phyloP scores from a whole-genome alignment of 1,140 invertebrate species.

The Lasaia peninsularis region DNA sequence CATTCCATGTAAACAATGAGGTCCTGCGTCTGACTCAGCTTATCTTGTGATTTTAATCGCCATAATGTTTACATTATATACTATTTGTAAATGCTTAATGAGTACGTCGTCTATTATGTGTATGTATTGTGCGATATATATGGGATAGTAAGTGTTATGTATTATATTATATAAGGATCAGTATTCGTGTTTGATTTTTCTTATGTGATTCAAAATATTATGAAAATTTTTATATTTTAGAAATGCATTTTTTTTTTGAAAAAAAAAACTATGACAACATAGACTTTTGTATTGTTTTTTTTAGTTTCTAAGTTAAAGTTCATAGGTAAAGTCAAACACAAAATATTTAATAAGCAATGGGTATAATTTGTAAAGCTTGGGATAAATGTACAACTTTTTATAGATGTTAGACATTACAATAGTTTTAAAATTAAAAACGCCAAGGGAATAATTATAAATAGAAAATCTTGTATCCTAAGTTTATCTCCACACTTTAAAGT shows the following conservation, averaged over 20 bases:
- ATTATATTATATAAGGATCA: neutral
- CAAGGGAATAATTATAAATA: too few relatives aligned
- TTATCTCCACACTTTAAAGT: too few relatives aligned
- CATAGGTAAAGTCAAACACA: conserved; percentile 3
- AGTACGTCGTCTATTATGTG: conserved; percentile 4
- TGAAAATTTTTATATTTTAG: neutral
- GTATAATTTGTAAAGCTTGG: conserved; percentile 5
- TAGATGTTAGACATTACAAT: neutral
- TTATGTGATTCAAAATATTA: neutral
- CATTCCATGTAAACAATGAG: neutral
- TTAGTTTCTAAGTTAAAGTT: neutral
- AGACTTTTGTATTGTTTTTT: neutral
- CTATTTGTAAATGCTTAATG: conserved; percentile 7
- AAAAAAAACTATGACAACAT: too few relatives aligned
- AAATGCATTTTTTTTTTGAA: neutral
- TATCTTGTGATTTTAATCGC: conserved; percentile 6
- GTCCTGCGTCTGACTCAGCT: neutral
- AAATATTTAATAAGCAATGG: conserved; percentile 4
- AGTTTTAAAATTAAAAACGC: neutral
- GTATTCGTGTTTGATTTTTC: conserved; percentile 4
- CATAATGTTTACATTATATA: conserved; percentile 7
- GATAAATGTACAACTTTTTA: neutral
- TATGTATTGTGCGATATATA: conserved; percentile 7
- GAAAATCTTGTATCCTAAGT: too few relatives aligned
- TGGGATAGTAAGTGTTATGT: conserved; percentile 7